Evolutionary conservation across 1,140 invertebrate genomes (phyloP), one percentile per base, ranked within the genome.

Genomic region (Bombus soroeensis): DNA sequence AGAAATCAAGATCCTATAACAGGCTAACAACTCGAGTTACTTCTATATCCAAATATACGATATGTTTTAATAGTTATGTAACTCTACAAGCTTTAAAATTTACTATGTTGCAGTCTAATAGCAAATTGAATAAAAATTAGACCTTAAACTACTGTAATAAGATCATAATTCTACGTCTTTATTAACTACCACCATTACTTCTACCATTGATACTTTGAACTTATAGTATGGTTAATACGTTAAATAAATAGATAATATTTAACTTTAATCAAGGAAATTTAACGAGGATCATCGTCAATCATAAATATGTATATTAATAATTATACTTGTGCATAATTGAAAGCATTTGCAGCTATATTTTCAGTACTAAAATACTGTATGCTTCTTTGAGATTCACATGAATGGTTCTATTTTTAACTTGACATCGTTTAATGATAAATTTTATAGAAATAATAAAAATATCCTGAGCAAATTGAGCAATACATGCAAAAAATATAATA

Each of bases 251-350:
- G 39, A 76, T 32, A 10, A 32, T 12, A 57, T 70, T 70, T 37
- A 83, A 83, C 28, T n/a, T 76, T 47, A 77, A 77, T 57, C 18
- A 32, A 70, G 41, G 75, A 37, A 25, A 84, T 70, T 59, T 59
- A 37, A 72, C 59, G 5, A 18, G 18, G 18, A 39, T 71, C 15
- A 32, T 32, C 13, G 68, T 72, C 57, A 18, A 80, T 64, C 9
- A 72, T 39, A 85, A 72, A 80, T 57, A 62, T 64, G 18, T 73
- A 79, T 32, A 41, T 43, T 34, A 81, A 59, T 85, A 75, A 68
- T 85, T 81, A 75, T 28, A 74, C 32, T 81, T 85, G 79, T 68
- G 84, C 84, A 85, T 85, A 85, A 85, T 81, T 85, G 84, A 85
- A 85, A 85, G 84, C 84, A 85, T 85, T 85, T 34, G 39, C 74